Percentiles rank a stretch among this genome's conserved stretches.
phyloP scores from a whole-genome alignment of 2,113 vertebrate species.

The Sinocyclocheilus maitianheensis region DNA sequence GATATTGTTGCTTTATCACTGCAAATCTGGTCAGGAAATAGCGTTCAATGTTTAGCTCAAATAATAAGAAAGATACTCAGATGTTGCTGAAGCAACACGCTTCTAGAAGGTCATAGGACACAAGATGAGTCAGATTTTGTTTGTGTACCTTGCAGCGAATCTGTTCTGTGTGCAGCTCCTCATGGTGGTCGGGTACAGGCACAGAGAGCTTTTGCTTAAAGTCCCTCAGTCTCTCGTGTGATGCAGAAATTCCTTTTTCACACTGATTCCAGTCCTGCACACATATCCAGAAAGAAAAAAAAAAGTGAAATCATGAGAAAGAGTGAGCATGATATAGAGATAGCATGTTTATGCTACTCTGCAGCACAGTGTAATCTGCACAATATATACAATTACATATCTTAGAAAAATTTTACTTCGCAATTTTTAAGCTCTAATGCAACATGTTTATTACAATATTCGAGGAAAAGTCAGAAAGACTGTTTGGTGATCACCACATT shows the following conservation, averaged over 20 bases:
- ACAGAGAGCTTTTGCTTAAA: constrained; percentile 91
- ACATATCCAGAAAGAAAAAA: constrained; percentile 44
- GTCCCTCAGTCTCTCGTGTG: constrained; percentile 87
- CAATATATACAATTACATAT: too few relatives aligned
- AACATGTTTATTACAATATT: neutral
- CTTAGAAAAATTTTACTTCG: neutral
- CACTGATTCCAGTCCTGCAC: constrained; percentile 92
- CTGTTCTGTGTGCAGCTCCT: constrained; percentile 91
- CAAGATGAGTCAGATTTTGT: neutral
- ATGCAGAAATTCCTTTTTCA: constrained; percentile 88
- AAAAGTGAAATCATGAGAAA: neutral
- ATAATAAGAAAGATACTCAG: neutral
- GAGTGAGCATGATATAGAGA: too few relatives aligned
- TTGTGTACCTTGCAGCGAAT: constrained; percentile 88
- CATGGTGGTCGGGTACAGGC: constrained; percentile 89
- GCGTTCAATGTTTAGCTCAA: neutral
- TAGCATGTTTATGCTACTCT: too few relatives aligned
- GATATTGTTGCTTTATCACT: neutral
- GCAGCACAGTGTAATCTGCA: too few relatives aligned
- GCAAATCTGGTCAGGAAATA: neutral
- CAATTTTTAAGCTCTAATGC: neutral
- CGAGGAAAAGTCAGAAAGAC: neutral
- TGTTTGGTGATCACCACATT: neutral
- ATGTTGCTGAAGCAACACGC: neutral
- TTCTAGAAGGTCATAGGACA: neutral